A percentile compares a stretch with the other conserved stretches of the same genome.
Evolutionary conservation across 2,888 invertebrate species (phyloP).

Genomic region (Pocota personata): DNA sequence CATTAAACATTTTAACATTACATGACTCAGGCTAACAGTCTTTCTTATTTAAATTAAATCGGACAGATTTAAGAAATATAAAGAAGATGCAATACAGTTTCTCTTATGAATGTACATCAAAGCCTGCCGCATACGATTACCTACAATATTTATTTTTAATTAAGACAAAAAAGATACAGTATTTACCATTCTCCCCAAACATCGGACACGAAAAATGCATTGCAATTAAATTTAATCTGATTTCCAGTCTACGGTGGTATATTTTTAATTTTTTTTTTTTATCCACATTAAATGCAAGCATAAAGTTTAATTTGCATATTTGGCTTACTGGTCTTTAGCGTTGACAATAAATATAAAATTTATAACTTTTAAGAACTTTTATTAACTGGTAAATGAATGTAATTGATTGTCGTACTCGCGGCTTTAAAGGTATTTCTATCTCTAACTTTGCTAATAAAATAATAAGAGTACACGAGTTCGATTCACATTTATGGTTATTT

Average conservation of each 20-base stretch:
- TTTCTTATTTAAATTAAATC: neutral
- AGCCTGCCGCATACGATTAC: neutral
- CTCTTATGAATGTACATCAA: neutral
- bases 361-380: conserved; percentile 12
- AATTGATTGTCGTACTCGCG: conserved; percentile 1
- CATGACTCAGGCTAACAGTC: neutral
- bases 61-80: neutral
- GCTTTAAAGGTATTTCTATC: neutral
- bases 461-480: neutral
- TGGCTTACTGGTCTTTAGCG: conserved; percentile 52
- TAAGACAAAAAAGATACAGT: neutral
- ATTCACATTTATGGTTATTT: neutral
- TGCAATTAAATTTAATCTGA: conserved; percentile 54
- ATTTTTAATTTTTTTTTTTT: conserved; percentile 11
- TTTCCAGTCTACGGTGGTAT: neutral
- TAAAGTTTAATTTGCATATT: conserved; percentile 39
- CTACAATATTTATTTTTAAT: conserved; percentile 15
- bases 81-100: neutral
- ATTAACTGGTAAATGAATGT: conserved; percentile 34
- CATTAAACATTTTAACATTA: no score
- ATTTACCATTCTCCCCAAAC: neutral
- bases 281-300: neutral
- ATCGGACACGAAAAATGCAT: conserved; percentile 49
- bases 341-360: conserved; percentile 13
- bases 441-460: neutral